Percentiles rank a stretch among this genome's conserved stretches.
phyloP scores from a whole-genome alignment of 2,113 vertebrate genomes.

The Hucho hucho region DNA sequence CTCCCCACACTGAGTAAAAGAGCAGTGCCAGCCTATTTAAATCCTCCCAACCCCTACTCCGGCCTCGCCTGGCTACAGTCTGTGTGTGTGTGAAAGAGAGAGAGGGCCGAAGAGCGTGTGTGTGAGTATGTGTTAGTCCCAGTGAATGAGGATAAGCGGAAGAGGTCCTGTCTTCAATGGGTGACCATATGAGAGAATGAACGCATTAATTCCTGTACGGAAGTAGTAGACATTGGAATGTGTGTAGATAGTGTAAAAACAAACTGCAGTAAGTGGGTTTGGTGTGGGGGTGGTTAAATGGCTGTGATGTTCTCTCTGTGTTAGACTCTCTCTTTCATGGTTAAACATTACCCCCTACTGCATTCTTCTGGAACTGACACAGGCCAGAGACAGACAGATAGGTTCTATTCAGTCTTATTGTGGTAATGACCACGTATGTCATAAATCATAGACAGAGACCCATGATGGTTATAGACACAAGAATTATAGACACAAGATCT shows the following conservation, averaged over 20 bases:
- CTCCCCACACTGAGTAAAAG: background rate
- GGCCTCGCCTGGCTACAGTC: conserved; percentile 24
- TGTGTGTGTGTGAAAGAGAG: background rate
- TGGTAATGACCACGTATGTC: background rate
- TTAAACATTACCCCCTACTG: conserved; percentile 46
- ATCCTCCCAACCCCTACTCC: conserved; percentile 13
- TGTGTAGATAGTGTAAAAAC: background rate
- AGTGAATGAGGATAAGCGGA: conserved; percentile 4
- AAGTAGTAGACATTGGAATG: background rate
- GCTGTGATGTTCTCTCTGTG: background rate
- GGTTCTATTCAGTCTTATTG: background rate
- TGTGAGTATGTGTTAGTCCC: conserved; percentile 7
- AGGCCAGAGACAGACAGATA: background rate
- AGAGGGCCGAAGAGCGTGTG: background rate
- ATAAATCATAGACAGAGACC: background rate
- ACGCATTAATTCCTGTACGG: background rate
- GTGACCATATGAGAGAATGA: background rate
- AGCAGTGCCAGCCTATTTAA: conserved; percentile 16
- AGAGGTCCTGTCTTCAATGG: background rate
- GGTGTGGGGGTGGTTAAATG: conserved; percentile 17
- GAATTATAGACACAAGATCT: background rate
- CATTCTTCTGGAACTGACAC: background rate
- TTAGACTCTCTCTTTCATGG: conserved; percentile 19
- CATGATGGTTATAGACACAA: background rate
- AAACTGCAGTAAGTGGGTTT: background rate